phyloP scores from a whole-genome alignment of 2,797 vertebrate genomes.

The Acipenser ruthenus region DNA sequence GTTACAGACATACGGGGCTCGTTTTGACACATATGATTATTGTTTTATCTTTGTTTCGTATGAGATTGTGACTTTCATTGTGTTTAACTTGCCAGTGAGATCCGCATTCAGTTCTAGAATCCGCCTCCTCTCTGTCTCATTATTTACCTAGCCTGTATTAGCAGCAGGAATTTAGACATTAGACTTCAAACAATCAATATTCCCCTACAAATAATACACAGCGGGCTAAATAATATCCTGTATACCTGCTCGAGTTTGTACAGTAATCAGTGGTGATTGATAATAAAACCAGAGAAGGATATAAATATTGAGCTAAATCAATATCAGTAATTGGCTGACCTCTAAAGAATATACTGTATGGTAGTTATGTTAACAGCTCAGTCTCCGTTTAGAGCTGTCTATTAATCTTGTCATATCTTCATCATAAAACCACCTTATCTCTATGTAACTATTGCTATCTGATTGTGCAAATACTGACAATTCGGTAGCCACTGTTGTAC shows the following conservation, averaged over 20 bases:
- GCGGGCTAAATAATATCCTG: conserved; percentile 25
- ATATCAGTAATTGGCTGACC: not conserved
- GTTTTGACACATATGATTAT: not conserved
- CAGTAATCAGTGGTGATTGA: not conserved
- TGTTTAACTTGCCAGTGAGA: too few species aligned
- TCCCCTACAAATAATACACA: conserved; percentile 27
- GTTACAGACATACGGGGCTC: not conserved
- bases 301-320: not conserved
- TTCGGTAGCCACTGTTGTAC: too few species aligned
- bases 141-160: conserved; percentile 9
- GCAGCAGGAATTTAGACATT: conserved; percentile 31
- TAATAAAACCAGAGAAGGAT: not conserved
- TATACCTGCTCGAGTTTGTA: conserved; percentile 30
- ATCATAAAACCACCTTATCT: too few species aligned
- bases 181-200: conserved; percentile 55
- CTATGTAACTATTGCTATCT: too few species aligned
- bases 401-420: too few species aligned
- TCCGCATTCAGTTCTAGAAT: too few species aligned
- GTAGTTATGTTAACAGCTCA: not conserved
- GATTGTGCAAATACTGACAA: too few species aligned
- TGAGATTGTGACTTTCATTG: too few species aligned
- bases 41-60: not conserved
- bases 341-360: not conserved
- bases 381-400: not conserved
- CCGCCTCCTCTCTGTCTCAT: not conserved